Percentiles rank a stretch among this genome's conserved stretches.
Conservation (phyloP, 2,888 invertebrate genomes). For the Calameuta pallipes region DNA sequence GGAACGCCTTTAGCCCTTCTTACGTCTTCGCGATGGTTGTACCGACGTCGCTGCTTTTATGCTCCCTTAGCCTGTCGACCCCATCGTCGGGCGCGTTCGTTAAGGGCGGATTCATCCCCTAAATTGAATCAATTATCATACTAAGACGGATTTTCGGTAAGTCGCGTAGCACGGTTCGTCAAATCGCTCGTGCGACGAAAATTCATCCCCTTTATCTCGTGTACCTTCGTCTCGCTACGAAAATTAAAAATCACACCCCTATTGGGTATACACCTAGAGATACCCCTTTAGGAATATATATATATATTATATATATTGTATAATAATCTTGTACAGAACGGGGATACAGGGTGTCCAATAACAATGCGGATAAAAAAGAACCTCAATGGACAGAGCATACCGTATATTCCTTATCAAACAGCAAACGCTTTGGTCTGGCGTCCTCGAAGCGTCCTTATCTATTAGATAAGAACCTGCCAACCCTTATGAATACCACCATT, state of each 20-base stretch:
- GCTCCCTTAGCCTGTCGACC: constrained; percentile 57
- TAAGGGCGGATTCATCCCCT: constrained; percentile 62
- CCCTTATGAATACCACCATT: constrained; percentile 61
- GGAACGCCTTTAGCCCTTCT: constrained; percentile 8
- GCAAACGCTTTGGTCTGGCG: constrained; percentile 24
- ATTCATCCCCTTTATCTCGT: neutral
- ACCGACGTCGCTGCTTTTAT: constrained; percentile 47
- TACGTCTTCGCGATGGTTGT: constrained; percentile 17
- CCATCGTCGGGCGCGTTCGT: constrained; percentile 56
- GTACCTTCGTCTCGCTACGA: too few relatives aligned
- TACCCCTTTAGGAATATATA: too few relatives aligned
- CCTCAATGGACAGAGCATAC: too few relatives aligned
- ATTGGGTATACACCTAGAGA: too few relatives aligned
- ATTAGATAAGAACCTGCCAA: constrained; percentile 56
- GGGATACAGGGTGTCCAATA: too few relatives aligned
- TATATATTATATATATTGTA: too few relatives aligned
- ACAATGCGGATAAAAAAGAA: too few relatives aligned
- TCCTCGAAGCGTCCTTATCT: constrained; percentile 47
- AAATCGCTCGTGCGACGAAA: too few relatives aligned
- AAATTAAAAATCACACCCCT: too few relatives aligned
- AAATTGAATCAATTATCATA: constrained; percentile 65
- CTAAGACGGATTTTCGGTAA: constrained; percentile 60
- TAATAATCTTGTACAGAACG: too few relatives aligned
- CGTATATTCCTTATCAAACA: constrained; percentile 45
- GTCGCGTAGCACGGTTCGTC: constrained; percentile 22